These are phyloP conservation scores for Hucho hucho DNA, from an alignment of 2,113 vertebrate genomes.

Conservation along the genomic window DNA sequence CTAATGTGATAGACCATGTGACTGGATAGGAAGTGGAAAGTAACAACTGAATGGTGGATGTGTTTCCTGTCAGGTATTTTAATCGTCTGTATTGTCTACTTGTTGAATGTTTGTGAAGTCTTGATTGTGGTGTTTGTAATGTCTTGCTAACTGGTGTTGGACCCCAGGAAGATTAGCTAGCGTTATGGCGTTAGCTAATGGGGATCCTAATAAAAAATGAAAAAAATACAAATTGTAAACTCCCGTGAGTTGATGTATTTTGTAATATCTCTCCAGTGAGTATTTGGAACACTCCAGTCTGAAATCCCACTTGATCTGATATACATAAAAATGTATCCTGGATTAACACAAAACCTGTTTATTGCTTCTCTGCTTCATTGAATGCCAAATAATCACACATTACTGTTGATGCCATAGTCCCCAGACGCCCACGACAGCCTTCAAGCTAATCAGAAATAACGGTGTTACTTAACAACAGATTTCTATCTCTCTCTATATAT, in stretches of 20 bases:
- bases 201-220: too few species aligned
- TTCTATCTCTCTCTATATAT: background rate
- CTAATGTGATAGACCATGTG: too few species aligned
- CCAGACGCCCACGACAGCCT: conserved; percentile 15
- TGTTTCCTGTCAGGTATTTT: too few species aligned
- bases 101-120: too few species aligned
- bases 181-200: too few species aligned
- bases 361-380: conserved; percentile 55
- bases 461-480: conserved; percentile 38
- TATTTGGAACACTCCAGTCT: conserved; percentile 45
- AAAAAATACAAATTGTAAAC: too few species aligned
- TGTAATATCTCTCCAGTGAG: conserved; percentile 41
- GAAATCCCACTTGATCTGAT: conserved; percentile 50
- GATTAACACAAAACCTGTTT: conserved; percentile 66
- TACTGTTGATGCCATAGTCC: conserved; percentile 36
- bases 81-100: too few species aligned
- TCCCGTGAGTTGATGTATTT: conserved; percentile 33
- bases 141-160: too few species aligned
- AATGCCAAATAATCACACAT: conserved; percentile 61
- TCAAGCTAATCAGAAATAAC: conserved; percentile 43
- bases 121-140: too few species aligned
- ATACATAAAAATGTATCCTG: conserved; percentile 66
- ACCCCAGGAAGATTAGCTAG: too few species aligned
- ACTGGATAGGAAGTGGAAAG: too few species aligned
- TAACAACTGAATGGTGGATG: too few species aligned